Base-by-base conservation (phyloP, 1,140 invertebrate species). In the Harpegnathos saltator region DNA sequence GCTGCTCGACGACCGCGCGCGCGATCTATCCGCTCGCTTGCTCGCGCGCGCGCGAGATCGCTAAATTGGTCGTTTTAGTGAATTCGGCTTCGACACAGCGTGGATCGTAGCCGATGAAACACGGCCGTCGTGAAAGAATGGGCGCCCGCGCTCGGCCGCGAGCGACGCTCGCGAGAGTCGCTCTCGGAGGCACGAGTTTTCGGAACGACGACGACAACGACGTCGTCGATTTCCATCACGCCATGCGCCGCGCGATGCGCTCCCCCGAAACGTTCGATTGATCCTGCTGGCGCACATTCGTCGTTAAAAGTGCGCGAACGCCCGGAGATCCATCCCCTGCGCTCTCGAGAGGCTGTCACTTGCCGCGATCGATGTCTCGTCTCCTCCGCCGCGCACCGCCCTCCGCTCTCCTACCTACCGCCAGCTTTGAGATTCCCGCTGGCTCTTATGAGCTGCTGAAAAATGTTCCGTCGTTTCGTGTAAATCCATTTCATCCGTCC, bases 151-250 rank as follows among this genome's bases (percentile, higher is more conserved):
- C 19, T 56, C 15, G 15, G 54, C 15, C 9, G 11, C 24, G 66
- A 38, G 19, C n/a, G 77, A 72, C 17, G 17, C 22, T 59, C 33
- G 33, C 15, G 59, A 26, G 48, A 26, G 63, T 59, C n/a, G n/a
- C n/a, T n/a, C n/a, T n/a, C n/a, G 52, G 54, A 84, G 50, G 65
- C 56, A 48, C 52, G 75, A 19, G 38, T 65, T 85, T 69, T 74
- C 48, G 44, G 63, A 22, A 68, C 78, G 85, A 73, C 84, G n/a
- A n/a, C n/a, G n/a, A n/a, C n/a, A n/a, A n/a, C n/a, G n/a, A n/a
- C n/a, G n/a, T n/a, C n/a, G 90, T 91, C 89, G 89, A 91, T 91
- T 91, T 90, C 69, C 86, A n/a, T n/a, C n/a, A n/a, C n/a, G n/a
- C n/a, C n/a, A n/a, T n/a, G n/a, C n/a, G n/a, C n/a, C n/a, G n/a